phyloP scores from a whole-genome alignment of 2,797 vertebrate genomes.

The Nothura maculosa region DNA sequence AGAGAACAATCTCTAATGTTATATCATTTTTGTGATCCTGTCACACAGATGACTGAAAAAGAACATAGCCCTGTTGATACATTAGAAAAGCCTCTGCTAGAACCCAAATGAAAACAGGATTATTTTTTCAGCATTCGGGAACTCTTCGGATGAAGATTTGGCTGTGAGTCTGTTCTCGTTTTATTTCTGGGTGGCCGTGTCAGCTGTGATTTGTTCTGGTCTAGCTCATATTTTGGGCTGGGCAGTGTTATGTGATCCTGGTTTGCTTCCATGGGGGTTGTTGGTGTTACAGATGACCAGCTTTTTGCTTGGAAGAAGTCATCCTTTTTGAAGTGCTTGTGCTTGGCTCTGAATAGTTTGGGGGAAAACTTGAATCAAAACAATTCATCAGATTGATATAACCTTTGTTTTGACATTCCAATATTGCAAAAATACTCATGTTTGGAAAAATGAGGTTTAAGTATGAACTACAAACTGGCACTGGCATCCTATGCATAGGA shows the following conservation, averaged over 20 bases:
- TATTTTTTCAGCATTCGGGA: background rate
- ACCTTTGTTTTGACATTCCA: background rate
- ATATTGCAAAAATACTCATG: background rate
- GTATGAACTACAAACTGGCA: background rate
- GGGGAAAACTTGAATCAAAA: background rate
- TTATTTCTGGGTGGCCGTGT: background rate
- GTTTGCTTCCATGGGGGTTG: background rate
- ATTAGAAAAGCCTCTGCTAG: background rate
- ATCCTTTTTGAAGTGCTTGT: background rate
- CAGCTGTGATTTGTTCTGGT: background rate
- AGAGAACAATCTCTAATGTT: slow-evolving; percentile 38
- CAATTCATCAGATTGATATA: background rate
- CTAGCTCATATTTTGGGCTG: background rate
- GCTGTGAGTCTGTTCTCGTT: background rate
- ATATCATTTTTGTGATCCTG: slow-evolving; percentile 64
- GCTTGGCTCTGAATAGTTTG: background rate
- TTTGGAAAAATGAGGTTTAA: background rate
- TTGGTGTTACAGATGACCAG: background rate
- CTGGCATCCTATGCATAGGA: background rate
- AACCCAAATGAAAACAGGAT: background rate
- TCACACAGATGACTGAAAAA: slow-evolving; percentile 24
- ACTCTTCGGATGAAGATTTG: background rate
- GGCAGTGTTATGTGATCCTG: background rate
- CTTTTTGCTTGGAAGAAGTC: background rate
- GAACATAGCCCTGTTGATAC: background rate